Conservation (phyloP, 2,113 vertebrate species). For the Pterocles gutturalis region DNA sequence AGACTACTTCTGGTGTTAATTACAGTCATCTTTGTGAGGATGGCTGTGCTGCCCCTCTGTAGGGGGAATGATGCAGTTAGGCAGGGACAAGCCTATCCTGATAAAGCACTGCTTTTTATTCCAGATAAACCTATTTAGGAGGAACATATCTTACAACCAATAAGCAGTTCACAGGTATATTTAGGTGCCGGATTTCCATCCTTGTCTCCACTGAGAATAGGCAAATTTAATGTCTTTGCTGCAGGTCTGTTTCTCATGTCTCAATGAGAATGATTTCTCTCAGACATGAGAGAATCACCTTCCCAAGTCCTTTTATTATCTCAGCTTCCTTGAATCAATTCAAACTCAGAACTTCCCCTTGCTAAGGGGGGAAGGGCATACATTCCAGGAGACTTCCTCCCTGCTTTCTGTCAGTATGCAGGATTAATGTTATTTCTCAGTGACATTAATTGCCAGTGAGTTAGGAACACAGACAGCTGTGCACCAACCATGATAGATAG, state of each 20-base stretch:
- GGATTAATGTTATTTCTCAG: background rate
- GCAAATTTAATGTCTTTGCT: background rate
- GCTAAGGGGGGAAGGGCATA: background rate
- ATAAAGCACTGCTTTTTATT: background rate
- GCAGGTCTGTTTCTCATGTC: background rate
- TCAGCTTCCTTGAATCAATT: background rate
- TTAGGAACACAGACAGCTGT: background rate
- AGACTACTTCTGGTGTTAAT: background rate
- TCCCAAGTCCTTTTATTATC: background rate
- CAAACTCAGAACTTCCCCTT: background rate
- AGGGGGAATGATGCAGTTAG: background rate
- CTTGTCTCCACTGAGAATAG: background rate
- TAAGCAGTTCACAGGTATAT: background rate
- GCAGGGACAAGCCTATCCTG: background rate
- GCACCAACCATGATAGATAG: background rate
- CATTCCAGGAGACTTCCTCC: background rate
- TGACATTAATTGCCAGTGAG: background rate
- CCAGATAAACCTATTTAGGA: background rate
- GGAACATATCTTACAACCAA: rapidly evolving
- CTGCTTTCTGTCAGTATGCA: background rate
- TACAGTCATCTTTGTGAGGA: background rate
- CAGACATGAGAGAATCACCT: background rate
- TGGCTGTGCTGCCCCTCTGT: rapidly evolving
- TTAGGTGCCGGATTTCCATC: background rate
- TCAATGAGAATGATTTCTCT: background rate